Evolutionary conservation across 2,113 vertebrate genomes (phyloP).

Genomic region (Orientallactaga bullata): DNA sequence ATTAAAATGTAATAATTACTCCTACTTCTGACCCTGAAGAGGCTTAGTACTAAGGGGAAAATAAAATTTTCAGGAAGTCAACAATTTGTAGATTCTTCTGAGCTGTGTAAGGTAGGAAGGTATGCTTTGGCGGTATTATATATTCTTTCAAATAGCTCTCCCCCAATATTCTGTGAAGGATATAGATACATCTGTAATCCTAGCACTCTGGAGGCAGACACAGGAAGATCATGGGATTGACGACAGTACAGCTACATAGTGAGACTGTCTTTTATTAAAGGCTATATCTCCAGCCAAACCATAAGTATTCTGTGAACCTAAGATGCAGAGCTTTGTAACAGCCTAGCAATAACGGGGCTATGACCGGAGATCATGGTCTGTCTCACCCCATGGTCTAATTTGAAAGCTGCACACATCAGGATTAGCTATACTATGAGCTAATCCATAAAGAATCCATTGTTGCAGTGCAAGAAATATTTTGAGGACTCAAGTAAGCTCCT

Average conservation of each 20-base stretch:
- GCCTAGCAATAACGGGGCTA: background rate
- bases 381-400: slow-evolving; percentile 15
- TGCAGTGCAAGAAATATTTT: slow-evolving; percentile 22
- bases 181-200: background rate
- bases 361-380: background rate
- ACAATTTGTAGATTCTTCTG: background rate
- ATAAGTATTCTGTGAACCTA: background rate
- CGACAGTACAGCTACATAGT: background rate
- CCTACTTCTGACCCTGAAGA: background rate
- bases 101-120: background rate
- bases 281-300: too few relatives aligned
- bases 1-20: slow-evolving; percentile 18
- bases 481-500: slow-evolving; percentile 17
- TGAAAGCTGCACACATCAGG: background rate
- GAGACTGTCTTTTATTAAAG: background rate
- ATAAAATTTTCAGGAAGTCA: background rate
- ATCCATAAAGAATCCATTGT: background rate
- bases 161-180: background rate
- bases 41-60: background rate
- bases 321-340: background rate
- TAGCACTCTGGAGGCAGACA: background rate
- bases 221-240: background rate
- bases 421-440: slow-evolving; percentile 44
- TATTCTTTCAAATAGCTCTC: background rate
- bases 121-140: background rate